Conservation (phyloP, 2,888 invertebrate genomes). For the Nymphalis c-album region DNA sequence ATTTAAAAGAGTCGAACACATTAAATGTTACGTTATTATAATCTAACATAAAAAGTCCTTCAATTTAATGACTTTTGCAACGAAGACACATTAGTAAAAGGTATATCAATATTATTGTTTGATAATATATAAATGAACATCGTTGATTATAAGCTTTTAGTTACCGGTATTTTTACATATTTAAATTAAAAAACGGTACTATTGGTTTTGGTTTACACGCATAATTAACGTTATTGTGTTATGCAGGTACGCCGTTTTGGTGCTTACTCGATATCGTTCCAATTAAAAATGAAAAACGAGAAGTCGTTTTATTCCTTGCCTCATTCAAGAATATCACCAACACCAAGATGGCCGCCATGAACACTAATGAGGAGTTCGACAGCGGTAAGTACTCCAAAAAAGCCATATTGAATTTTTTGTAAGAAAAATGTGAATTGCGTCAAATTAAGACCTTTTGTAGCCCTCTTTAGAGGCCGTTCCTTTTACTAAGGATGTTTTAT, state of each 20-base stretch:
- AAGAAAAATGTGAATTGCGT: slow-evolving; percentile 43
- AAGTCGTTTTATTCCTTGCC: slow-evolving; percentile 96
- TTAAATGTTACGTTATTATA: too few species aligned
- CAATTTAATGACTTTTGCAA: too few species aligned
- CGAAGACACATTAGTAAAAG: too few species aligned
- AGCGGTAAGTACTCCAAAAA: slow-evolving; percentile 86
- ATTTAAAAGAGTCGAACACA: too few species aligned
- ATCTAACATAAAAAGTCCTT: too few species aligned
- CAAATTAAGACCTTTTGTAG: slow-evolving; percentile 27
- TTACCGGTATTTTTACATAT: too few species aligned
- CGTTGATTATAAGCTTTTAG: too few species aligned
- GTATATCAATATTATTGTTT: too few species aligned
- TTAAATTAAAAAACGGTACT: too few species aligned
- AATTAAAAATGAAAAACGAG: slow-evolving; percentile 98
- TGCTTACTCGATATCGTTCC: slow-evolving; percentile 98
- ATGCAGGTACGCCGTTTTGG: slow-evolving; percentile 94
- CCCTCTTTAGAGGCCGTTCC: slow-evolving; percentile 17
- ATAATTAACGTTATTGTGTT: slow-evolving; percentile 41
- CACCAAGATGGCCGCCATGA: slow-evolving; percentile 93
- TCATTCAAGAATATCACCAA: slow-evolving; percentile 98
- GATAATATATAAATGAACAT: too few species aligned
- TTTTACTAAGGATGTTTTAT: slow-evolving; percentile 29
- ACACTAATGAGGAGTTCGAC: slow-evolving; percentile 91
- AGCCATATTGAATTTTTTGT: slow-evolving; percentile 45
- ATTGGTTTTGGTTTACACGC: slow-evolving; percentile 36